Conservation (phyloP, 2,888 invertebrate genomes). For the Drosophila leonis region DNA sequence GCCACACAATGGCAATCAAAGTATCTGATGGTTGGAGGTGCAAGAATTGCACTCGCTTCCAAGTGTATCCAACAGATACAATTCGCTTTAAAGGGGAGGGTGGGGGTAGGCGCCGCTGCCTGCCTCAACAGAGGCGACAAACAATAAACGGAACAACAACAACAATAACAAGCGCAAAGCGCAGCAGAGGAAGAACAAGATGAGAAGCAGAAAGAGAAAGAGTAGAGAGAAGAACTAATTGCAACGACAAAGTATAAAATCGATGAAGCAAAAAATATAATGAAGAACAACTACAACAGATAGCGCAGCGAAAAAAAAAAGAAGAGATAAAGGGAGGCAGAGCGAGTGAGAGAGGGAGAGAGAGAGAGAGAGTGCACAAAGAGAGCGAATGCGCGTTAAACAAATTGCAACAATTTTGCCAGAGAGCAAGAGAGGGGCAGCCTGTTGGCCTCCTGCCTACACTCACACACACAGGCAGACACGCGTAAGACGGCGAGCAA, state of each 20-base stretch:
- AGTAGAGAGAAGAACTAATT: constrained; percentile 69
- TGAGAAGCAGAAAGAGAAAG: constrained; percentile 15
- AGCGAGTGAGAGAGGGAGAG: constrained; percentile 41
- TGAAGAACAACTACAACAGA: constrained; percentile 59
- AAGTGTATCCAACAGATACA: constrained; percentile 33
- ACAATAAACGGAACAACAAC: constrained; percentile 40
- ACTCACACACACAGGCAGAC: constrained; percentile 31
- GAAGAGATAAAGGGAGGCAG: constrained; percentile 14
- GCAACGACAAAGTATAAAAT: constrained; percentile 81
- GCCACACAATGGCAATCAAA: constrained; percentile 51
- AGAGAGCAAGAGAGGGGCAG: constrained; percentile 44
- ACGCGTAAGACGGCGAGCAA: constrained; percentile 51
- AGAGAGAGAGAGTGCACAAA: neutral
- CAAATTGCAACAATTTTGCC: constrained; percentile 73
- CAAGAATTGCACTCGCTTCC: constrained; percentile 40
- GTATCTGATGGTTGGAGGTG: constrained; percentile 53
- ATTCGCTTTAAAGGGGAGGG: constrained; percentile 34
- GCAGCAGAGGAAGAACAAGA: constrained; percentile 14
- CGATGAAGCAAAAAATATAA: constrained; percentile 75
- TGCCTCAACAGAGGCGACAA: constrained; percentile 53
- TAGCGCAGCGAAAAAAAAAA: constrained; percentile 26
- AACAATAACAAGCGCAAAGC: constrained; percentile 27
- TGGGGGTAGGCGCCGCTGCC: constrained; percentile 29
- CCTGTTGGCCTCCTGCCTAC: constrained; percentile 66
- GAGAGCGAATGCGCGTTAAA: constrained; percentile 72